These are phyloP conservation scores for Marronus borbonicus DNA, from an alignment of 2,888 invertebrate genomes.

Conservation along the genomic window DNA sequence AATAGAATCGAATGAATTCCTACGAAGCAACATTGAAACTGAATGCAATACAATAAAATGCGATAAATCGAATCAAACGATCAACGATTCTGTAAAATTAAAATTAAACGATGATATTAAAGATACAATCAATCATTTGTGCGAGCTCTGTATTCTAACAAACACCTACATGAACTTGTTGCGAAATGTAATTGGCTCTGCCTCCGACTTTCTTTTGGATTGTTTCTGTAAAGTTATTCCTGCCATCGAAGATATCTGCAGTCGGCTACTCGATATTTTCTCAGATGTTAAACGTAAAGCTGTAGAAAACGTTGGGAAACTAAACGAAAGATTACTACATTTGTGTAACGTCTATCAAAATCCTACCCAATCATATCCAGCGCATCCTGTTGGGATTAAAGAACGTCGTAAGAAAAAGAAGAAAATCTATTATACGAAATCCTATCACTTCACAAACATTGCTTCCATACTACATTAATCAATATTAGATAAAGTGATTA, in stretches of 20 bases:
- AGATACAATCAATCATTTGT: slow-evolving; percentile 21
- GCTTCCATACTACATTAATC: slow-evolving; percentile 40
- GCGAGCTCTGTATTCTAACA: neutral
- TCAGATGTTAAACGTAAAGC: neutral
- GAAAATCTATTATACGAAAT: slow-evolving; percentile 22
- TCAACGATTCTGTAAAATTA: neutral
- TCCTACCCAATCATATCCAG: too few relatives aligned
- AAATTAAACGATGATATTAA: slow-evolving; percentile 15
- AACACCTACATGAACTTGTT: neutral
- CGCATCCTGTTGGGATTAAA: too few relatives aligned
- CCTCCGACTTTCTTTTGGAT: too few relatives aligned
- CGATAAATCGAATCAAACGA: slow-evolving; percentile 18
- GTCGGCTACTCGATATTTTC: neutral
- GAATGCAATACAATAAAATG: neutral
- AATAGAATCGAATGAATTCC: slow-evolving; percentile 1
- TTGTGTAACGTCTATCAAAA: neutral
- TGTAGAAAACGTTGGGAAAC: neutral
- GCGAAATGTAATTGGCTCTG: neutral
- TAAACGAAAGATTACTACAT: neutral
- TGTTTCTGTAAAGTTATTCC: too few relatives aligned
- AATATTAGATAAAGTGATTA: too few relatives aligned
- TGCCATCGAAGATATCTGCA: too few relatives aligned
- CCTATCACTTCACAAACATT: slow-evolving; percentile 37
- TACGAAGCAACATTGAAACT: neutral
- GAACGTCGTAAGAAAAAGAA: slow-evolving; percentile 27